Base-by-base conservation (phyloP, 2,888 invertebrate species). In the Nycteola revayana region DNA sequence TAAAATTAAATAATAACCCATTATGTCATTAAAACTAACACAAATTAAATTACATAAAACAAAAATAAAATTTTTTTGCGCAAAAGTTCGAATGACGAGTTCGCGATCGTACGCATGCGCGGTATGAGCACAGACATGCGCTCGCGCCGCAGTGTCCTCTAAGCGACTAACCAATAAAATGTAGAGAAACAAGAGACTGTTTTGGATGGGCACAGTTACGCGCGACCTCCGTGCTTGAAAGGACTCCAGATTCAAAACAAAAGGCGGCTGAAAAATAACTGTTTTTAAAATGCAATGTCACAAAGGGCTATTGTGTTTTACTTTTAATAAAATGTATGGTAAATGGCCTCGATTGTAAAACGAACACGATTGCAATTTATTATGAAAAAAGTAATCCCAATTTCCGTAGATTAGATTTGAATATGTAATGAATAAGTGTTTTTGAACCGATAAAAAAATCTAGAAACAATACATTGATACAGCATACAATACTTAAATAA, bases 1-100 rank as follows among this genome's bases (percentile, higher is more conserved):
- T 37, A 85, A 67, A 68, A 62, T 60, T 29, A 48, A 58, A 42
- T 53, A 60, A 41, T 59, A 66, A 65, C 67, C 44, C 80, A 84
- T 83, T 24, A 36, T 62, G 45, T 43, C 34, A 21, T n/a, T 29
- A 39, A 14, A 14, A 14, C n/a, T 3, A 14, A 14, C 14, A 14
- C 14, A 14, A n/a, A n/a, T n/a, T n/a, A n/a, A n/a, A n/a, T n/a
- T n/a, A n/a, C 14, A 14, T 2, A 14, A 14, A 3, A 14, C 2
- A 14, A 14, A 14, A 14, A 14, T 2, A 14, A 2, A 14, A 14
- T 14, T 3, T 14, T 5, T 14, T 9, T 10, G 21, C 10, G 10
- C 6, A 18, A 21, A 21, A 5, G 21, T 21, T 5, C 14, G n/a
- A 5, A 7, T 21, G 2, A 21, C 21, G 21, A 36, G 28, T 39